Base-by-base conservation (phyloP, 2,797 vertebrate genomes). In the Tachyglossus aculeatus region DNA sequence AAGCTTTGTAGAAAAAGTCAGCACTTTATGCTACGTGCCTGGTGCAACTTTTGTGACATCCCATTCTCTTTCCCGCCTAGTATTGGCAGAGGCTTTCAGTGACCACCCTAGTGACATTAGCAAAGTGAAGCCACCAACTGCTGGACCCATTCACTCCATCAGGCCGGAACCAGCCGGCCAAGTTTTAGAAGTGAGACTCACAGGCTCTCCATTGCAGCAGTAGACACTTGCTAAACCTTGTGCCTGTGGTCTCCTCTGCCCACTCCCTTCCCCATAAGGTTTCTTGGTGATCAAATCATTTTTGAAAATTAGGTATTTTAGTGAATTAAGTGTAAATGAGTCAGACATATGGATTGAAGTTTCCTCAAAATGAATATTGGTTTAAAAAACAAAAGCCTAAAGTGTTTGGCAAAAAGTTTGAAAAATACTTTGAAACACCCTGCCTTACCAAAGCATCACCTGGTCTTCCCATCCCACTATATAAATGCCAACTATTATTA, bases 341-440 rank as follows among this genome's bases (percentile, higher is more conserved):
- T 66, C 59, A 66, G 36, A 25, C n/a, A 67, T 65, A 38, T 66
- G 29, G 33, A 56, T n/a, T 68, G 3, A 36, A 47, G 77, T 72
- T 78, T 48, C 37, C 37, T 58, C 50, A 19, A 70, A 52, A 52
- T 66, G 10, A 21, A 37, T 22, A 60, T 47, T 71, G 47, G 4
- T 62, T 80, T 52, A 52, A 50, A 71, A 68, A 60, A 32, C 37
- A 78, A 76, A 38, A 27, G 33, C 74, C 52, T 32, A 44, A 51
- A 29, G 18, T 32, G 32, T 47, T 66, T 43, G 21, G 12, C 32
- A 63, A 56, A 73, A 65, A 31, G 58, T 48, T 74, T 58, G 40
- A 3, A 54, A 65, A 59, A 25, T 63, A 29, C 54, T 31, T 59
- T 53, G 34, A 70, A 74, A 51, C n/a, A 27, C 14, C 27, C 29